A percentile compares a stretch with the other conserved stretches of the same genome.
Conservation (phyloP, 53 echinoderm and acorn worm species). For the Paelopatides confundens region DNA sequence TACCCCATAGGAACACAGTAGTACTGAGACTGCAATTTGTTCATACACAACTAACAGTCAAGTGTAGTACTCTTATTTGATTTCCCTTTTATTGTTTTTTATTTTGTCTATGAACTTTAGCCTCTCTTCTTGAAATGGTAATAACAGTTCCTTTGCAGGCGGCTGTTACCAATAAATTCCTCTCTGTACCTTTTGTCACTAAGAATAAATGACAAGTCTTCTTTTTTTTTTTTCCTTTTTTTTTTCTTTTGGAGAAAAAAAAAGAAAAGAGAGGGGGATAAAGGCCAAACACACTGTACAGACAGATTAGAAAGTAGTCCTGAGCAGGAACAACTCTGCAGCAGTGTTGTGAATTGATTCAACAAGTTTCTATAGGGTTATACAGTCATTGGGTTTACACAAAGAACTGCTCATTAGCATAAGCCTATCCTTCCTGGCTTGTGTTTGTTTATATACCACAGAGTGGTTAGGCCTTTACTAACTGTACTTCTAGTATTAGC, state of each 20-base stretch:
- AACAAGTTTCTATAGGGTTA: background rate
- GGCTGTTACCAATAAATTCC: background rate
- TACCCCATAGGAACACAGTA: too few species aligned
- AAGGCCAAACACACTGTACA: too few species aligned
- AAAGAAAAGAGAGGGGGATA: too few species aligned
- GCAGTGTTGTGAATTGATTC: constrained; percentile 28
- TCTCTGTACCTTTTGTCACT: background rate
- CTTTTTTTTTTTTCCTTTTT: background rate
- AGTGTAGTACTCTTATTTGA: background rate
- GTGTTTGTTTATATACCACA: constrained; percentile 26
- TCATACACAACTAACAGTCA: too few species aligned
- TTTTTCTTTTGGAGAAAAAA: background rate
- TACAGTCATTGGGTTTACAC: background rate
- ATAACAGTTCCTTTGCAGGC: constrained; percentile 8
- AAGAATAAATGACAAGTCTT: background rate
- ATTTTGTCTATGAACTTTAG: constrained; percentile 23
- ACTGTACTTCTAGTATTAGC: background rate
- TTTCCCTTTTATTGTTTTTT: constrained; percentile 17
- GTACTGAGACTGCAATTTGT: too few species aligned
- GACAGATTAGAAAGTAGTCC: background rate
- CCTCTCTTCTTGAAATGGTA: background rate
- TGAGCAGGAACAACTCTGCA: background rate
- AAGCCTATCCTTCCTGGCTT: constrained; percentile 30
- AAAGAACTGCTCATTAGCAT: constrained; percentile 39
- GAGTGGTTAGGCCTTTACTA: background rate